Evolutionary conservation across 2,888 invertebrate species (phyloP).

Genomic region (Epistrophe eligans): DNA sequence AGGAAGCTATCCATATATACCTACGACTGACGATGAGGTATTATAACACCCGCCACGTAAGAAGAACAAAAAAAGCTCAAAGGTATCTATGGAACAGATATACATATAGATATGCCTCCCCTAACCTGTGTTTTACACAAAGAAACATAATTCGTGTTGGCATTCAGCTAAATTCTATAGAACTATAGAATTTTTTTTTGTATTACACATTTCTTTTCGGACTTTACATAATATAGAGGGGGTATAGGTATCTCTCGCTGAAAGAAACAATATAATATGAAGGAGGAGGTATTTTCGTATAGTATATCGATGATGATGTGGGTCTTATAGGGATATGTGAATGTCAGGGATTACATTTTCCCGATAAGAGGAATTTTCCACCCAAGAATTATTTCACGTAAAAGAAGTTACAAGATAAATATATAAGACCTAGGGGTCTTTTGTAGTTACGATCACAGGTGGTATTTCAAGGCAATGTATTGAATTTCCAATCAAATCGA

Average conservation of each 20-base stretch:
- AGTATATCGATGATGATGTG: conserved; percentile 13
- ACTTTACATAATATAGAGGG: conserved; percentile 28
- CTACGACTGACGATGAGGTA: too few relatives aligned
- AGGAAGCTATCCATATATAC: conserved; percentile 20
- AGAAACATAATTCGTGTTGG: conserved; percentile 67
- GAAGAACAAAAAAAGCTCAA: conserved; percentile 11
- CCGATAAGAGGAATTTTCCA: conserved; percentile 46
- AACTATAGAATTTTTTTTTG: conserved; percentile 15
- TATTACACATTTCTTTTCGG: conserved; percentile 9
- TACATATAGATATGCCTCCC: neutral
- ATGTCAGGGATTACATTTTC: conserved; percentile 58
- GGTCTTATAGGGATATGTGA: conserved; percentile 40
- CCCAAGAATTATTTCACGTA: conserved; percentile 21
- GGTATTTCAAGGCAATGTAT: neutral
- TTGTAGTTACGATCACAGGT: neutral
- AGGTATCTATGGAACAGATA: neutral
- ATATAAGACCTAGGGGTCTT: neutral
- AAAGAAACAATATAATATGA: conserved; percentile 38
- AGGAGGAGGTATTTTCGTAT: neutral
- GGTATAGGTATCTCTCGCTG: conserved; percentile 1
- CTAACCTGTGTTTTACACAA: conserved; percentile 42
- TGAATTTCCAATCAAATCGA: conserved; percentile 22
- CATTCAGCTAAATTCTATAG: conserved; percentile 48
- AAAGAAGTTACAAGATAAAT: neutral
- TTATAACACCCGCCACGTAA: conserved; percentile 21